Base-by-base conservation (phyloP, 2,113 vertebrate species). In the Spheniscus mendiculus region DNA sequence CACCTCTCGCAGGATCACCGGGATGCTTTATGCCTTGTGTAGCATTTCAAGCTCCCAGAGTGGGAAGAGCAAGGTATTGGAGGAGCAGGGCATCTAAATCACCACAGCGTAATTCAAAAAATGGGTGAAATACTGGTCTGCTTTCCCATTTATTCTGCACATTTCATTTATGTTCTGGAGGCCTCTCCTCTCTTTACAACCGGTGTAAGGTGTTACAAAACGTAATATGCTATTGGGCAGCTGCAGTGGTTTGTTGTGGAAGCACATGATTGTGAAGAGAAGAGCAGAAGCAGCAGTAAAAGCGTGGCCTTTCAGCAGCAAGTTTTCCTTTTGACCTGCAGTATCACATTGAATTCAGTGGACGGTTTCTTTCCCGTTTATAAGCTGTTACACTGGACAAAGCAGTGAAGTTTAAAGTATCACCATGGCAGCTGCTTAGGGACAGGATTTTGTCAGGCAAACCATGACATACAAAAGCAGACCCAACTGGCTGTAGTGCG, bases 401-500 rank as follows among this genome's bases (percentile, higher is more conserved):
- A 61, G 22, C 22, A 19, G 40, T 8, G 17, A 29, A 49, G 21
- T 49, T 83, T 47, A 49, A 73, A 73, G 73, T 6, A 30, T 59
- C 58, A 19, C 49, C 0, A 1, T 42, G 49, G 42, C n/a, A 11
- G 42, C 8, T 2, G 5, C 27, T 77, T 50, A 47, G 27, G 26
- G 50, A 55, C 71, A 63, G 44, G 50, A 32, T 58, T 65, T 56
- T 88, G 78, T 45, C 25, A 50, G 50, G 45, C 25, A 53, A 34
- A 53, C 25, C 29, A 27, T 2, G 12, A 40, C 11, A 3, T 9
- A 21, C 29, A 22, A n/a, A 69, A 87, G 71, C 49, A 62, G 47
- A 86, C 14, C 25, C 20, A 7, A 13, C 16, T 4, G 5, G 12
- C 17, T 15, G 34, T 5, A 25, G 34, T 2, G 4, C 1, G 5